Conservation (phyloP, 2,888 invertebrate species). For the Syritta pipiens region DNA sequence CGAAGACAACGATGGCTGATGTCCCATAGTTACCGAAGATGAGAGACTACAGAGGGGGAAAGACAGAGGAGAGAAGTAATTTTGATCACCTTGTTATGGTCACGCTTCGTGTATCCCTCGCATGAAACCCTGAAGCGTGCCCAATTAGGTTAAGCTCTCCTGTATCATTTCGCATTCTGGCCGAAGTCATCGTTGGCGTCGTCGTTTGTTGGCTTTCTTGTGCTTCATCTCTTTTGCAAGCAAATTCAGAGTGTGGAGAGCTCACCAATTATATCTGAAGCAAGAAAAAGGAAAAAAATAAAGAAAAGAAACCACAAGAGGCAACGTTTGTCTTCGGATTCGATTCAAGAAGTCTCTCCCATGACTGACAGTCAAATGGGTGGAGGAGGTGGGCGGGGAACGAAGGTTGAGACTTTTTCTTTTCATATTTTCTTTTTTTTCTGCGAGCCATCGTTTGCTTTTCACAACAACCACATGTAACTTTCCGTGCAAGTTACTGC, state of each 20-base stretch:
- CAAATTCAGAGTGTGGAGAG: constrained; percentile 33
- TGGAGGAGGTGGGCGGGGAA: too few species aligned
- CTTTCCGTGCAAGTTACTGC: constrained; percentile 28
- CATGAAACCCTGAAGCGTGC: constrained; percentile 72
- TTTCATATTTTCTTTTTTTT: constrained; percentile 2
- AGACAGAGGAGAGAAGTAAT: constrained; percentile 34
- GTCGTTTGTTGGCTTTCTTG: constrained; percentile 7
- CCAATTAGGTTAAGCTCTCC: constrained; percentile 70
- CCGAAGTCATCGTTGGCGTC: background rate
- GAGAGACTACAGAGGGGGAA: too few species aligned
- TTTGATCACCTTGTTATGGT: constrained; percentile 71
- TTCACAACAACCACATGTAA: constrained; percentile 34
- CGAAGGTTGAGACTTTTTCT: constrained; percentile 32
- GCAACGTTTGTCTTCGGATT: constrained; percentile 56
- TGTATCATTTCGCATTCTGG: constrained; percentile 64
- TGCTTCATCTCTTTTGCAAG: constrained; percentile 10
- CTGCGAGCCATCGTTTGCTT: too few species aligned
- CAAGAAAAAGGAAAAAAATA: too few species aligned
- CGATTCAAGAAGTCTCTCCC: constrained; percentile 38
- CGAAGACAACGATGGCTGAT: constrained; percentile 26
- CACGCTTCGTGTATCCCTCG: constrained; percentile 70
- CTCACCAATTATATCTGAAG: constrained; percentile 60
- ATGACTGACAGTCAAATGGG: constrained; percentile 44
- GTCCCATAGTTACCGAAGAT: too few species aligned
- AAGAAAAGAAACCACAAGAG: constrained; percentile 47